These are phyloP conservation scores for Meriones psammophilus DNA, from an alignment of 2,797 vertebrate genomes.

Conservation along the genomic window DNA sequence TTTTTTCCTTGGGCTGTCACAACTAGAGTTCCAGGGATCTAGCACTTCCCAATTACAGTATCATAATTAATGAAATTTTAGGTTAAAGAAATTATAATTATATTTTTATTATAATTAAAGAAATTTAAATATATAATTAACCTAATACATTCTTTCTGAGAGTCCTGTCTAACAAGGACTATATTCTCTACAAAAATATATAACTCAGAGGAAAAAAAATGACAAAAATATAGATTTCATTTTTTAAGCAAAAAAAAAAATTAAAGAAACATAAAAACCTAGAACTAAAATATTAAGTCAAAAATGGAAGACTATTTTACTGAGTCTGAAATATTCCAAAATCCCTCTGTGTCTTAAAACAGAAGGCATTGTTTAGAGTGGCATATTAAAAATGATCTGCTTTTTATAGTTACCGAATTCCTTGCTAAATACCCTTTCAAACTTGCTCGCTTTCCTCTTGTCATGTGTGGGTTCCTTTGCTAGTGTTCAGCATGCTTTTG, in stretches of 20 bases:
- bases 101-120: not conserved
- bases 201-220: not conserved
- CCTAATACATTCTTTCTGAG: not conserved
- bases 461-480: constrained; percentile 83
- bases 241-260: constrained; percentile 33
- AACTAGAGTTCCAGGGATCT: not conserved
- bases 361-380: constrained; percentile 87
- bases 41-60: not conserved
- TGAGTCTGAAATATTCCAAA: constrained; percentile 84
- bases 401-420: constrained; percentile 83
- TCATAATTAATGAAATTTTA: constrained; percentile 53
- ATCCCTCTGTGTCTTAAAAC: constrained; percentile 75
- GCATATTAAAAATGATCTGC: constrained; percentile 88
- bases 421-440: constrained; percentile 79
- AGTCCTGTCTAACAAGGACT: not conserved
- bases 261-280: not conserved
- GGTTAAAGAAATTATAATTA: not conserved
- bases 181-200: not conserved
- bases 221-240: constrained; percentile 2
- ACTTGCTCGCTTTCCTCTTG: constrained; percentile 84
- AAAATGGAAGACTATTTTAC: constrained; percentile 81
- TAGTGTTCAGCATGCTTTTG: constrained; percentile 86
- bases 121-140: not conserved
- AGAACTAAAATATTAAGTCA: constrained; percentile 60
- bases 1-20: constrained; percentile 25